Evolutionary conservation across 1,140 invertebrate genomes (phyloP).

Genomic region (Bombus breviceps): DNA sequence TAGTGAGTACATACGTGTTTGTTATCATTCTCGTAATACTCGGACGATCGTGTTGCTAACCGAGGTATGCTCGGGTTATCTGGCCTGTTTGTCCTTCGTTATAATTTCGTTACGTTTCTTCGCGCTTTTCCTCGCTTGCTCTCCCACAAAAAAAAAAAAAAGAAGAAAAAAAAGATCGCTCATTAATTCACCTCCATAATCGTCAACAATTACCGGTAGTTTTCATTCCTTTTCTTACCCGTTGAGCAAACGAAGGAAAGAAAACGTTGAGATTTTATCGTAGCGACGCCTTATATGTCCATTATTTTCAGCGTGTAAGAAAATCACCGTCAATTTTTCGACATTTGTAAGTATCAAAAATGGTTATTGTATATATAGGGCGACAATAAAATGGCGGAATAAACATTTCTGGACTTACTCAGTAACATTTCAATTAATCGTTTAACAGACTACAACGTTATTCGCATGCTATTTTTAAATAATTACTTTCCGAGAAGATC

Average conservation of each 20-base stretch:
- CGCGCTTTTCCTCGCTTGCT: slow-evolving; percentile 4
- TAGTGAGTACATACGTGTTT: slow-evolving; percentile 37
- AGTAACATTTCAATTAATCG: neutral
- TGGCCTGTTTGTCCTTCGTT: slow-evolving; percentile 53
- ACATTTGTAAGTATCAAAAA: neutral
- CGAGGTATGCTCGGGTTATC: slow-evolving; percentile 62
- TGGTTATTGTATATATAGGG: neutral
- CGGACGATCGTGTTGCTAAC: slow-evolving; percentile 69
- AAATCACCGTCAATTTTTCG: neutral
- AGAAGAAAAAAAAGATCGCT: neutral
- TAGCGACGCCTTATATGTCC: too few relatives aligned
- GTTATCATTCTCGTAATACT: slow-evolving; percentile 68
- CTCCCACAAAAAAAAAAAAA: neutral
- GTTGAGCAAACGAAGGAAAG: neutral
- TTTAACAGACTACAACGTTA: neutral
- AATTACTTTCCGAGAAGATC: neutral
- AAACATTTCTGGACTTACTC: neutral
- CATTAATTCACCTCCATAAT: neutral
- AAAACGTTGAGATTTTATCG: neutral
- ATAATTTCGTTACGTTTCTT: slow-evolving; percentile 52
- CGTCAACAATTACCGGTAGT: neutral
- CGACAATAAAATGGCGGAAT: neutral
- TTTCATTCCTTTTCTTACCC: neutral
- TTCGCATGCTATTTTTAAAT: neutral
- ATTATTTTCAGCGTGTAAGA: neutral